Base-by-base conservation (phyloP, 2,888 invertebrate genomes). In the Tanytarsus gracilentus region DNA sequence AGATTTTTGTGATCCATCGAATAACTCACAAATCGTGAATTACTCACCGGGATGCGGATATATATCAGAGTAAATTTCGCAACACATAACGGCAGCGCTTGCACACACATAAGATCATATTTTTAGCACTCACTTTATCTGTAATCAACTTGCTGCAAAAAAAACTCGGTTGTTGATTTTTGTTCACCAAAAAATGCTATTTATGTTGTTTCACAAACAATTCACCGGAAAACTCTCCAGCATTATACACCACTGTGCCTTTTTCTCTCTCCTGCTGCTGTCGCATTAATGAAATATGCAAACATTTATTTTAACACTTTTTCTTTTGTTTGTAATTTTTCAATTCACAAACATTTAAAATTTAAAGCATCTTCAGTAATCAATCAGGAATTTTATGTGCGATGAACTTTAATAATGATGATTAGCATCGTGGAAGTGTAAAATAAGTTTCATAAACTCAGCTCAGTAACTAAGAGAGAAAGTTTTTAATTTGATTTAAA, bases 211-310 rank as follows among this genome's bases (percentile, higher is more conserved):
- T 7, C 23, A 44, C 23, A 44, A 44, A 44, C 23, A 44, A 44
- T 33, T 11, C 33, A 33, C 33, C 33, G n/a, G n/a, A 33, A 33
- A 33, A 33, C n/a, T 33, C n/a, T n/a, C n/a, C n/a, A n/a, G n/a
- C n/a, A n/a, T n/a, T n/a, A n/a, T n/a, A n/a, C n/a, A n/a, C n/a
- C n/a, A n/a, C n/a, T n/a, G n/a, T n/a, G n/a, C n/a, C n/a, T n/a
- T 14, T 7, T 14, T n/a, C 33, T n/a, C 33, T n/a, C 33, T 21
- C 23, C 8, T 44, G 40, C 40, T 21, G 11, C 23, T 44, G 40
- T 44, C n/a, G n/a, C n/a, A n/a, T n/a, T 44, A 21, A 44, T 44
- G 40, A 44, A 44, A 44, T 44, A 44, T 44, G 40, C 40, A 44
- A 44, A 44, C 40, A 44, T 44, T 44, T 44, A 44, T 44, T 44